Conservation (phyloP, 2,113 vertebrate species). For the Triplophysa dalaica region DNA sequence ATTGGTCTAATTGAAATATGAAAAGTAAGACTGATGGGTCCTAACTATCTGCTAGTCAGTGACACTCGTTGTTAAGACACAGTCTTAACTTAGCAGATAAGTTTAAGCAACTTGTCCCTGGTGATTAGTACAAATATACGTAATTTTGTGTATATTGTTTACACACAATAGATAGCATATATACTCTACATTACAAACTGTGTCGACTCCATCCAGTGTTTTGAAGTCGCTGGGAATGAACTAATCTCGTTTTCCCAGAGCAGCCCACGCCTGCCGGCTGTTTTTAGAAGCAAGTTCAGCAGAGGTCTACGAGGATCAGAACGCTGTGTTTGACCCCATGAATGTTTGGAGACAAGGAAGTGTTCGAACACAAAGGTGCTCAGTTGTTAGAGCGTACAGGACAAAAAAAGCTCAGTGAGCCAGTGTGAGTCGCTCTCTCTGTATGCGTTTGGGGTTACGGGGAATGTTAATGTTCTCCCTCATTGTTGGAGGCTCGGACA, state of each 20-base stretch:
- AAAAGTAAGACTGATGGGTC: too few species aligned
- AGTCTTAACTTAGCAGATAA: too few species aligned
- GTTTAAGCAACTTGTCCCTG: too few species aligned
- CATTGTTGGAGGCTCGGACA: slow-evolving; percentile 32
- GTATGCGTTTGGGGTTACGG: slow-evolving; percentile 24
- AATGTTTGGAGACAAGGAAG: slow-evolving; percentile 39
- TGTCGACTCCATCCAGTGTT: background rate
- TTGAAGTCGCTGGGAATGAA: slow-evolving; percentile 16
- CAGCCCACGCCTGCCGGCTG: slow-evolving; percentile 14
- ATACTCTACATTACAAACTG: background rate
- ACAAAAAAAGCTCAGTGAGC: slow-evolving; percentile 25
- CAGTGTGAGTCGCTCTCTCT: slow-evolving; percentile 35
- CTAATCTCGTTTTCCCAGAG: slow-evolving; percentile 36
- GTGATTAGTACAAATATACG: background rate
- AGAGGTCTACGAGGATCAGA: slow-evolving; percentile 18
- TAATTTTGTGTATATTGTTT: background rate
- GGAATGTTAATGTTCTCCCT: slow-evolving; percentile 32
- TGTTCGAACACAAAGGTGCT: slow-evolving; percentile 40
- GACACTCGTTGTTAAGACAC: too few species aligned
- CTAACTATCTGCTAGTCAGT: too few species aligned
- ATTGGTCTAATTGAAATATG: too few species aligned
- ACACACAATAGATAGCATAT: too few species aligned
- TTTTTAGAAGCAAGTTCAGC: slow-evolving; percentile 37
- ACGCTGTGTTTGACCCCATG: slow-evolving; percentile 33
- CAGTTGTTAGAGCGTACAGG: slow-evolving; percentile 37